Base-by-base conservation (phyloP, 2,797 vertebrate species). In the Myioborus miniatus region DNA sequence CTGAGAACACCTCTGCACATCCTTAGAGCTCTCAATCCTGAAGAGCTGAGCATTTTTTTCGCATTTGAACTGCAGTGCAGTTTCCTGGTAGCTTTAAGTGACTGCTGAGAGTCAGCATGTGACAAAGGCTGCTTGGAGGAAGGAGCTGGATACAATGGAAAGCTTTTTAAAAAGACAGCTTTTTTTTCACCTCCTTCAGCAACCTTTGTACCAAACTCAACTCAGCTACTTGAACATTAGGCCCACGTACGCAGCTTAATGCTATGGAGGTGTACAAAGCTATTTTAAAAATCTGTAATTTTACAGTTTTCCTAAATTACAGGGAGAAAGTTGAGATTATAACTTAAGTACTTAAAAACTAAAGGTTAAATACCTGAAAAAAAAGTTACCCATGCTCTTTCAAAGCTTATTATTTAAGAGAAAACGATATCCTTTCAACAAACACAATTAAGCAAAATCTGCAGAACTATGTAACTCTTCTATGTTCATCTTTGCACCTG, bases 261-360 rank as follows among this genome's bases (percentile, higher is more conserved):
- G 32, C 34, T 94, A 83, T 68, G 95, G 90, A 94, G 91, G 77
- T 71, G 81, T 94, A 58, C 16, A 46, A 23, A 90, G 76, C 56
- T 96, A 90, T 96, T 97, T 96, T 69, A 72, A 95, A 92, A 91
- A 92, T 55, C 37, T 47, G 41, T 56, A 60, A 84, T 90, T 93
- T 89, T 86, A 91, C 72, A 72, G 64, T 93, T 91, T 76, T 88
- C 62, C 59, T 87, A 93, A 96, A 96, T 93, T 93, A 72, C 72
- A 81, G 29, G 30, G 75, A 37, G 9, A 81, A 96, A 95, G 32
- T 65, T 72, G 84, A 83, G 84, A 89, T 83, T 78, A 74, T 78
- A 84, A 67, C 30, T 60, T 7, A 93, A 69, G 59, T 74, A 75
- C 87, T 95, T 94, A 67, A 93, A 95, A 93, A 87, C 70, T 72